phyloP scores from a whole-genome alignment of 2,888 invertebrate genomes.

The Clepsis dumicolana region DNA sequence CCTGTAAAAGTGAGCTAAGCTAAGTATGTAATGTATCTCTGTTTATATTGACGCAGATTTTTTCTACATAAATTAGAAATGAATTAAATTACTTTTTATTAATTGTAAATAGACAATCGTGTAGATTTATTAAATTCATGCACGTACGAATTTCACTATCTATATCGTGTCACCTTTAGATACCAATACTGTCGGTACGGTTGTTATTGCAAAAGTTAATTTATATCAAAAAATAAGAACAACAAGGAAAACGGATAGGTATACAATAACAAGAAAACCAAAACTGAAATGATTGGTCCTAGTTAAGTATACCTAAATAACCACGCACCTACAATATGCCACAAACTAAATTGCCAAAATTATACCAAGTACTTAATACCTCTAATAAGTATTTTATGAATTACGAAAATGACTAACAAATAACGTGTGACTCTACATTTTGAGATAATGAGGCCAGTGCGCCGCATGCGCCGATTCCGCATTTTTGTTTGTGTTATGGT shows the following conservation, averaged over 20 bases:
- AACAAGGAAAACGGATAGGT: too few species aligned
- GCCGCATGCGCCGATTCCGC: constrained; percentile 35
- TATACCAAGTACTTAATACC: background rate
- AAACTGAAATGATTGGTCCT: too few species aligned
- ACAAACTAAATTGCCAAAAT: background rate
- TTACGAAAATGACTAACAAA: background rate
- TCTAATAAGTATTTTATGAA: background rate
- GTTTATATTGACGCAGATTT: too few species aligned
- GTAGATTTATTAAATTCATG: background rate
- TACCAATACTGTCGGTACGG: background rate
- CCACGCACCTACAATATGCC: background rate
- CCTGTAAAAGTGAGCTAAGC: background rate
- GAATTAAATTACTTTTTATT: too few species aligned
- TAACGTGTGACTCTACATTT: constrained; percentile 4
- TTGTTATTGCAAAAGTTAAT: background rate
- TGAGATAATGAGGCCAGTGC: constrained; percentile 30
- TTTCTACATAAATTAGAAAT: too few species aligned
- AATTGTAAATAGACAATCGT: background rate
- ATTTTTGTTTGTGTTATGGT: constrained; percentile 19
- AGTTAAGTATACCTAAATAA: too few species aligned
- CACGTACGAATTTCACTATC: background rate
- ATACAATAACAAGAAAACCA: too few species aligned
- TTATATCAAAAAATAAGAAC: too few species aligned
- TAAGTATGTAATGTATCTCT: background rate
- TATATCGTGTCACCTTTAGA: background rate